Base-by-base conservation (phyloP, 2,888 invertebrate species). In the Drosophila mimica region DNA sequence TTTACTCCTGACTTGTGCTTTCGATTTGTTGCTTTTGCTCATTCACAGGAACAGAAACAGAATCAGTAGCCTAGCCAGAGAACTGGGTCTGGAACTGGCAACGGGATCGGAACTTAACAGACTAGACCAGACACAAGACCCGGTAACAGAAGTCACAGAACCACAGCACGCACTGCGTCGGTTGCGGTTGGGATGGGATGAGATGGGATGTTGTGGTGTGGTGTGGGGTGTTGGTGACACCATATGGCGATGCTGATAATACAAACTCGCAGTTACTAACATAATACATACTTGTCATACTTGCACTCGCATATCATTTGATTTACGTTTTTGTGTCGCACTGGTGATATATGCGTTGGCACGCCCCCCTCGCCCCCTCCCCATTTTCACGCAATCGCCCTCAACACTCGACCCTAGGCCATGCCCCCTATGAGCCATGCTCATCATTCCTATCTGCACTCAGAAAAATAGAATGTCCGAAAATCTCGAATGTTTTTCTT, bases 281-380 rank as follows among this genome's bases (percentile, higher is more conserved):
- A 85, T 84, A 85, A 85, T 85, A 84, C 85, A 85, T 85, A 84
- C 85, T 85, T 85, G 88, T 85, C 88, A 85, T 85, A 85, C 85
- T 85, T 85, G 88, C 85, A 85, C 79, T 87, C 85, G 88, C 85
- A 85, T 85, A 85, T 85, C 85, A 87, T 85, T 85, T 85, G 85
- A 85, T 85, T 85, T 85, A 85, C 85, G 85, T 70, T 82, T 25
- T 85, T 82, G 76, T 87, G 85, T 81, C 88, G 85, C 85, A 79
- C 76, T 87, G 76, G 84, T 84, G 85, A 85, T 85, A 84, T 85
- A 85, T 85, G 85, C 79, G 76, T 64, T 82, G 79, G 73, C 77
- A 79, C 68, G 69, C 76, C 72, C 76, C 60, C 43, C 8, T 20
- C 6, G 7, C 17, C 8, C 8, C 8, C 1, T 30, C 15, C 13